These are phyloP conservation scores for Trichonephila clavata DNA, from an alignment of 1,140 invertebrate genomes.

Conservation along the genomic window DNA sequence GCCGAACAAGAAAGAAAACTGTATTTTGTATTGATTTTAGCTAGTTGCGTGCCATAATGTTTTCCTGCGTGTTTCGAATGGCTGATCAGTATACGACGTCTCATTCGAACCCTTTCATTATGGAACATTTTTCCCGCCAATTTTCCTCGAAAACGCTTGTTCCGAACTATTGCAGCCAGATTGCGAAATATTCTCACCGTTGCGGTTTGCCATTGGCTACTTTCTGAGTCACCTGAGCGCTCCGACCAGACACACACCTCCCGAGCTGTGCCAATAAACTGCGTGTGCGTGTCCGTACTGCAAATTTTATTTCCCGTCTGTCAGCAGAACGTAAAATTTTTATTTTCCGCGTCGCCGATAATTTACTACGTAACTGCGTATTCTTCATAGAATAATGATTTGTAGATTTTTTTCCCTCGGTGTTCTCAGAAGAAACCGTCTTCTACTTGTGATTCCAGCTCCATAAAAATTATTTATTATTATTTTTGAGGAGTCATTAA, in stretches of 20 bases:
- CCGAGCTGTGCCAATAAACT: background rate
- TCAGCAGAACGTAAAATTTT: constrained; percentile 11
- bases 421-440: too few relatives aligned
- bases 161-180: background rate
- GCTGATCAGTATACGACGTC: background rate
- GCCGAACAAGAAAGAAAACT: too few relatives aligned
- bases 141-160: background rate
- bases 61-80: background rate
- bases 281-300: background rate
- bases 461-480: too few relatives aligned
- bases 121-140: background rate
- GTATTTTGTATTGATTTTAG: background rate
- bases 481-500: too few relatives aligned
- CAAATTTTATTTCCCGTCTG: background rate
- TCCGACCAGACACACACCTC: background rate
- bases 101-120: background rate
- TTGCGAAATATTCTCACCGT: background rate
- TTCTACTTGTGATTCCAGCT: too few relatives aligned
- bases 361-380: background rate
- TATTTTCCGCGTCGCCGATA: background rate
- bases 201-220: background rate
- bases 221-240: background rate
- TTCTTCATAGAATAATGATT: too few relatives aligned
- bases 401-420: too few relatives aligned
- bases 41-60: background rate